Evolutionary conservation across 2,888 invertebrate species (phyloP).

Genomic region (Agrotis ipsilon): DNA sequence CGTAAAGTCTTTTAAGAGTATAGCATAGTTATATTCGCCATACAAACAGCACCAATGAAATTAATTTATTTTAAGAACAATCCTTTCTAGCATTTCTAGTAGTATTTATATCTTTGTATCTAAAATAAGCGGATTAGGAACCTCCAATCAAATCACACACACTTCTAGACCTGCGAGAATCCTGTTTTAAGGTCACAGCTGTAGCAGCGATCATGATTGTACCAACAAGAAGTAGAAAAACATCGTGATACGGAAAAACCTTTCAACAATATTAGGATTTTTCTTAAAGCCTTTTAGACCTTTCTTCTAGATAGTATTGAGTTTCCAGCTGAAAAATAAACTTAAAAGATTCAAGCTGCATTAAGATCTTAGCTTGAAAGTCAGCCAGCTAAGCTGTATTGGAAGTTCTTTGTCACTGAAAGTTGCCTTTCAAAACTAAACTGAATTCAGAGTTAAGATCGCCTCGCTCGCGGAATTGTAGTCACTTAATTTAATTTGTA

Average conservation of each 20-base stretch:
- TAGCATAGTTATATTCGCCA: too few species aligned
- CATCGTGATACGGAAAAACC: slow-evolving; percentile 20
- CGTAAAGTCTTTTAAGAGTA: too few species aligned
- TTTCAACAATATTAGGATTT: slow-evolving; percentile 30
- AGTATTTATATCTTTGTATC: background rate
- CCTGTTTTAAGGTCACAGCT: slow-evolving; percentile 6
- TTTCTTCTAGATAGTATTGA: background rate
- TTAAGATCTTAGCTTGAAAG: slow-evolving; percentile 17
- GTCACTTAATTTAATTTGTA: slow-evolving; percentile 28
- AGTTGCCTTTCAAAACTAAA: slow-evolving; percentile 26
- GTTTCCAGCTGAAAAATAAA: slow-evolving; percentile 16
- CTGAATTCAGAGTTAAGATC: slow-evolving; percentile 15
- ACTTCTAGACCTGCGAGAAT: slow-evolving; percentile 11
- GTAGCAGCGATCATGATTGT: background rate
- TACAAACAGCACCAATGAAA: too few species aligned
- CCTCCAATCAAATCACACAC: slow-evolving; percentile 30
- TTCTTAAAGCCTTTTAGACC: slow-evolving; percentile 13
- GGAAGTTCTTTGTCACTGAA: slow-evolving; percentile 28
- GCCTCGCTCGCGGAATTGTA: slow-evolving; percentile 10
- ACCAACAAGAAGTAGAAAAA: slow-evolving; percentile 4
- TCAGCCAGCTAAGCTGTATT: slow-evolving; percentile 5
- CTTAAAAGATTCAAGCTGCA: slow-evolving; percentile 15
- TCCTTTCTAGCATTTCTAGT: background rate
- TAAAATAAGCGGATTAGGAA: slow-evolving; percentile 7
- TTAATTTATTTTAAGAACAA: background rate